Evolutionary conservation across 2,797 vertebrate genomes (phyloP), one percentile per base, ranked within the genome.

Genomic region (Tangara arthus): DNA sequence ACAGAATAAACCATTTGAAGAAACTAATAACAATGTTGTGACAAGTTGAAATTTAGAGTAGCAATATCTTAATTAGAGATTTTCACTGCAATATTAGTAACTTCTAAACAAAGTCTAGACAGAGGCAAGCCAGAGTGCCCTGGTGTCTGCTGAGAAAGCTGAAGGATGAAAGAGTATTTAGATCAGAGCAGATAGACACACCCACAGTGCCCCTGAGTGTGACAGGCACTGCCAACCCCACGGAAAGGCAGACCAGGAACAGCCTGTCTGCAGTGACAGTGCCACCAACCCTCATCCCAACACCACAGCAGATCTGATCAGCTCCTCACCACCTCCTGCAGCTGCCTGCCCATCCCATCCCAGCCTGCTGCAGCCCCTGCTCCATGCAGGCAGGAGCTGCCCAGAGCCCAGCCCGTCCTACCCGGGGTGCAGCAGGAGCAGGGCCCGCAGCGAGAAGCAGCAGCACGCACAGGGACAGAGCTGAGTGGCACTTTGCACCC

Each of bases 71-170:
- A 91, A 88, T 92, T 79, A 94, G 49, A 7, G 0, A 93, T 78
- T 91, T 87, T 59, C 35, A 57, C 8, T 18, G 69, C 82, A 72
- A 28, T 72, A 64, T 84, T 75, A 88, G 44, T 63, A 77, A 85
- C 65, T 71, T 53, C 87, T 73, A 95, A 95, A 93, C 85, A 92
- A 72, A 91, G 90, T 81, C 84, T 80, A 96, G 91, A 89, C 76
- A 86, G 81, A 85, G 11, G 68, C 56, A 46, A 87, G 59, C 16
- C 57, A 42, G 52, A 72, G 34, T 6, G 18, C 35, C 81, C 28
- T 39, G 55, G 28, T 47, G 24, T 53, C 44, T 75, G 53, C 59
- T 52, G 32, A 14, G 55, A 39, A 47, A 77, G 81, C 65, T 30
- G 32, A 71, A 69, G 1, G 6, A 85, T 30, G 22, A 20, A n/a